Conservation (phyloP, 1,140 invertebrate species). For the Neodiprion virginianus region DNA sequence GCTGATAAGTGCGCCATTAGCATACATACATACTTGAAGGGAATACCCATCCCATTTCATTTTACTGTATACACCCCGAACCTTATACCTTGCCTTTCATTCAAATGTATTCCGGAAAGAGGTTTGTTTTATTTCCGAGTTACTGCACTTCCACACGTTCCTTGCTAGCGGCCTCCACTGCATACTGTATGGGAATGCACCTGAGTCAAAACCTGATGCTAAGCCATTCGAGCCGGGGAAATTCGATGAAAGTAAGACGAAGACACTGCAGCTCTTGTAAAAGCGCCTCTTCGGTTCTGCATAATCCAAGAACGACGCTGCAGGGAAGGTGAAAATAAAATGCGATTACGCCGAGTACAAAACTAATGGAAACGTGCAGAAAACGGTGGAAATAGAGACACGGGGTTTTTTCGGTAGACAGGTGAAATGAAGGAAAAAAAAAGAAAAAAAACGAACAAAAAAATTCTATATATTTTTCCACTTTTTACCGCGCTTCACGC, state of each 20-base stretch:
- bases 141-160: slow-evolving; percentile 2
- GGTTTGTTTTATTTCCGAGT: slow-evolving; percentile 24
- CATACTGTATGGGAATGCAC: background rate
- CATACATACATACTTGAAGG: slow-evolving; percentile 32
- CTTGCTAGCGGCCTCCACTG: background rate
- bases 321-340: too few species aligned
- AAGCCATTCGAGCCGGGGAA: background rate
- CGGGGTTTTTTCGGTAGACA: too few species aligned
- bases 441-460: background rate
- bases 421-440: background rate
- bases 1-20: slow-evolving; percentile 21
- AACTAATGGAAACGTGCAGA: too few species aligned
- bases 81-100: slow-evolving; percentile 33
- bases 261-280: background rate
- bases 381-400: too few species aligned
- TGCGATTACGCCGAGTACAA: too few species aligned
- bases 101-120: slow-evolving; percentile 39
- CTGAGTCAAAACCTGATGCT: background rate
- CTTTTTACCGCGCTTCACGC: slow-evolving; percentile 17
- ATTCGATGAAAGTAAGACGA: background rate
- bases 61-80: background rate
- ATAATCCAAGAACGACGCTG: background rate
- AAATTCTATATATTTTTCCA: background rate
- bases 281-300: background rate
- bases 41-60: background rate